phyloP scores from a whole-genome alignment of 2,888 invertebrate genomes.

The Melipona bicolor region DNA sequence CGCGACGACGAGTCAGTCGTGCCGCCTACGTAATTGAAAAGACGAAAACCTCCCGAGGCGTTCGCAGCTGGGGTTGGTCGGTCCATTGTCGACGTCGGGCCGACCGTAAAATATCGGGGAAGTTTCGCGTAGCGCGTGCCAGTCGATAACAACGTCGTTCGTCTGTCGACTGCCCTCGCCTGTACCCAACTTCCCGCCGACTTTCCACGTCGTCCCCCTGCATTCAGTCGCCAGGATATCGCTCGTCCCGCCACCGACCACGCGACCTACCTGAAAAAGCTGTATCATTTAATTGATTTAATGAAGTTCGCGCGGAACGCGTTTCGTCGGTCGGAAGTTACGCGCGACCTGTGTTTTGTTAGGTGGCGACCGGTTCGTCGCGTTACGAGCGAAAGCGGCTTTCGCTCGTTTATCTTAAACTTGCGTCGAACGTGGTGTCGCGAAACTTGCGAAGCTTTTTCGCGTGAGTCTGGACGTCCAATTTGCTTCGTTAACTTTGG shows the following conservation, averaged over 20 bases:
- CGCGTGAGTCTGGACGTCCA: no score
- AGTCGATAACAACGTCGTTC: constrained; percentile 55
- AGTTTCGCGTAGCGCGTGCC: constrained; percentile 47
- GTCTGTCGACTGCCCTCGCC: constrained; percentile 50
- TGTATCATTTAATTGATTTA: constrained; percentile 10
- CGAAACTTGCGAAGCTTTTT: background rate
- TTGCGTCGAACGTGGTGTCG: constrained; percentile 4
- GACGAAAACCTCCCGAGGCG: constrained; percentile 25
- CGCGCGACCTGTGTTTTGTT: constrained; percentile 5
- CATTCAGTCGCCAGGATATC: background rate
- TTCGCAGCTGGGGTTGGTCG: constrained; percentile 17
- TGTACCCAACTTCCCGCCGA: constrained; percentile 52
- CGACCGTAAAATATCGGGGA: constrained; percentile 63
- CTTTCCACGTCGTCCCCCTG: background rate
- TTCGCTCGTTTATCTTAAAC: constrained; percentile 8
- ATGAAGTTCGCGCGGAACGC: background rate
- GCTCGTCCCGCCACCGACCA: background rate
- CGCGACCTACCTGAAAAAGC: background rate
- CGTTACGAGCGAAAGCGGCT: background rate
- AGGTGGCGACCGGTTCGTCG: background rate
- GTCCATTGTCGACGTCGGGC: constrained; percentile 48
- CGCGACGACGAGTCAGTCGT: background rate
- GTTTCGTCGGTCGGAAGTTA: background rate
- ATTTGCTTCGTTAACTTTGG: background rate
- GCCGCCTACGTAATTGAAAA: constrained; percentile 45